Base-by-base conservation (phyloP, 2,797 vertebrate species). In the Protonibea diacanthus region DNA sequence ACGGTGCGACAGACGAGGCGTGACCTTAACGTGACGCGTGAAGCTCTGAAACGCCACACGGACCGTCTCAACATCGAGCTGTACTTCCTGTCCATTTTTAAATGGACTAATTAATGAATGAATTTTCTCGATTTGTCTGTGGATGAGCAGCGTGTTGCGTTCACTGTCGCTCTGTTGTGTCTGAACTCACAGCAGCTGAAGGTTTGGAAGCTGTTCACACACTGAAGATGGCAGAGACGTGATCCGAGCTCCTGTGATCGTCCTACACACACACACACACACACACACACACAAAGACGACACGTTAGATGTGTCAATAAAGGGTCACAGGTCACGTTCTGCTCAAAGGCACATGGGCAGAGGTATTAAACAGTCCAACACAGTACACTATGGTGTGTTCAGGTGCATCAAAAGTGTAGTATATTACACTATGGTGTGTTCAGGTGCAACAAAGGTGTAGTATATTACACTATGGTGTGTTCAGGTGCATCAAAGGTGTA, bases 211-310 rank as follows among this genome's bases (percentile, higher is more conserved):
- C 87, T 97, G 96, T 64, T 97, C 94, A 91, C 97, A 98, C 86
- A 97, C 90, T 0, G 92, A 91, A 58, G 33, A 83, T 29, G 97
- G 97, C 59, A 99, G 95, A 86, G 95, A 96, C 25, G 94, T 95
- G 88, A 99, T 96, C 88, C 90, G 95, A 55, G 97, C 95, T 86
- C 97, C 97, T 27, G 97, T 99, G 83, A 98, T 96, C 20, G 97
- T 98, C 86, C 97, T 99, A 78, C 91, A 84, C 45, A 88, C 51
- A 88, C 71, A 78, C 59, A 82, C 23, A 68, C 62, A 73, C 56
- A 76, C 55, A 72, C 21, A 58, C 48, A 57, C 21, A 49, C 3
- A 57, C 21, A 45, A 9, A 20, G 4, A 20, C 27, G 53, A 53
- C 33, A 27, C 0, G 23, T 56, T 29, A 17, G 1, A 33, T 57